Conservation (phyloP, 2,797 vertebrate species). For the Tapera naevia region DNA sequence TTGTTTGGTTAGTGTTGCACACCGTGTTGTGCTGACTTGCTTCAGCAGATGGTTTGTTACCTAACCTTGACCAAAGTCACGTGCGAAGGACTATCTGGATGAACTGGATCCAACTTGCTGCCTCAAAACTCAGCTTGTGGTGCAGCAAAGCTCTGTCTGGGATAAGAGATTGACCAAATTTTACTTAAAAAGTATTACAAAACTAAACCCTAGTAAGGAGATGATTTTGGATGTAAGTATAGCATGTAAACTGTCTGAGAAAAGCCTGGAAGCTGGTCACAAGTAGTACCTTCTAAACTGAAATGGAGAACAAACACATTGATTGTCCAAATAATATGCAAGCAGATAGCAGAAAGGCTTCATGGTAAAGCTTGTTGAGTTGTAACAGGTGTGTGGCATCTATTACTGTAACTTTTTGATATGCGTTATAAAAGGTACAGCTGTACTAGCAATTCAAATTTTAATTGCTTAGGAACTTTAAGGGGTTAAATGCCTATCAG, state of each 20-base stretch:
- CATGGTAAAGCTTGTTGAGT: background rate
- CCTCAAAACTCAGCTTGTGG: background rate
- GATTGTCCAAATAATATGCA: background rate
- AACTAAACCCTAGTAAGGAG: background rate
- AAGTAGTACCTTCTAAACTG: background rate
- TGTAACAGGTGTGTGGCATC: background rate
- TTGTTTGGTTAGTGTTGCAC: background rate
- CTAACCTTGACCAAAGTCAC: background rate
- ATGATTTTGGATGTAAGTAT: background rate
- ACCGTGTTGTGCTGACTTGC: background rate
- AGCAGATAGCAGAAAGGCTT: background rate
- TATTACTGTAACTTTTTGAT: background rate
- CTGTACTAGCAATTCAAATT: background rate
- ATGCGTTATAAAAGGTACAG: background rate
- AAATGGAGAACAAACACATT: background rate
- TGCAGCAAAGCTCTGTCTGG: background rate
- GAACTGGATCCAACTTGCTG: background rate
- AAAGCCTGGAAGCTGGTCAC: background rate
- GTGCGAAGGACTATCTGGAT: background rate
- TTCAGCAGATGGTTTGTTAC: background rate
- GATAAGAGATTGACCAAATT: background rate
- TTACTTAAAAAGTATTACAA: background rate
- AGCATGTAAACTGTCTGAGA: background rate
- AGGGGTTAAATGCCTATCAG: background rate
- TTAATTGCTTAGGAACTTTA: background rate